Percentiles rank a stretch among this genome's conserved stretches.
Conservation (phyloP, 1,140 invertebrate genomes). For the Schlechtendalia chinensis region DNA sequence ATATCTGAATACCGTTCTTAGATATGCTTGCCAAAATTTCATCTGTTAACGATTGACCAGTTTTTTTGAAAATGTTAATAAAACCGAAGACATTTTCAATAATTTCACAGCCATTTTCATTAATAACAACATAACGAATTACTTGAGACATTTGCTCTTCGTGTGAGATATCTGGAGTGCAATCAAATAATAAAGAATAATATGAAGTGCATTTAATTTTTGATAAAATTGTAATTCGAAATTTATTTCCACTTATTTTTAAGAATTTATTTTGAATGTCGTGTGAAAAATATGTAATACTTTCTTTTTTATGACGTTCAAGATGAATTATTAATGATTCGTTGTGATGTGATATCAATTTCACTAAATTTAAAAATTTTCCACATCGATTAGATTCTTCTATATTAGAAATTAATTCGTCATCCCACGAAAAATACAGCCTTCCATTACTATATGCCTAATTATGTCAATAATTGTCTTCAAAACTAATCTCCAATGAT, state of each 20-base stretch:
- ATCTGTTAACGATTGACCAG: slow-evolving; percentile 13
- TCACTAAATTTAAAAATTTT: slow-evolving; percentile 3
- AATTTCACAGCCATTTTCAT: slow-evolving; percentile 4
- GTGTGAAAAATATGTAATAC: slow-evolving; percentile 5
- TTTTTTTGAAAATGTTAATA: neutral
- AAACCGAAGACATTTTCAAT: neutral
- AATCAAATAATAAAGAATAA: slow-evolving; percentile 27
- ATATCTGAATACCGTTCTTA: slow-evolving; percentile 22
- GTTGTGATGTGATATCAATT: neutral
- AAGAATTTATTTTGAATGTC: slow-evolving; percentile 3
- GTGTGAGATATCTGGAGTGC: too few species aligned
- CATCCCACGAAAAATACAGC: too few species aligned
- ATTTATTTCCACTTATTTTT: too few species aligned
- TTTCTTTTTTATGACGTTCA: slow-evolving; percentile 7
- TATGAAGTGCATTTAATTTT: neutral
- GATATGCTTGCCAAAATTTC: slow-evolving; percentile 1
- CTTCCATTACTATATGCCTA: too few species aligned
- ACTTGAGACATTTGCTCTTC: too few species aligned
- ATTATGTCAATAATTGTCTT: too few species aligned
- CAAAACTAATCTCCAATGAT: too few species aligned
- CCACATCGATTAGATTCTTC: neutral
- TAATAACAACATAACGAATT: neutral
- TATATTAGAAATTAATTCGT: too few species aligned
- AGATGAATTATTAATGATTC: neutral
- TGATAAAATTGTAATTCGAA: slow-evolving; percentile 50